These are phyloP conservation scores for Hydra vulgaris DNA, from an alignment of 30 jellyfish, hydroid and myxozoan genomes.

Conservation along the genomic window DNA sequence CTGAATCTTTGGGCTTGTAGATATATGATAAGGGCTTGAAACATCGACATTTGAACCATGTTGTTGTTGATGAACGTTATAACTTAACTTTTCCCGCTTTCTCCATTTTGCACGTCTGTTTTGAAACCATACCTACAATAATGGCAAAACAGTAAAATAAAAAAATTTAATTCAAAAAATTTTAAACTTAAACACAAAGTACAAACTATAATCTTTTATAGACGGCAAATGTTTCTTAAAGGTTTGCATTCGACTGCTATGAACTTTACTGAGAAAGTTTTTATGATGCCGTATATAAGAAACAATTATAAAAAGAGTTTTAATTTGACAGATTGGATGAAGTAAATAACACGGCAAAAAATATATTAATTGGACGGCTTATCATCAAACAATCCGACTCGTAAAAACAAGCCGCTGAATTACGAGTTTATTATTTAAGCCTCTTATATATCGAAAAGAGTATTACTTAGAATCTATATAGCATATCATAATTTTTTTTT, in stretches of 20 bases:
- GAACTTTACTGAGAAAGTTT: not conserved
- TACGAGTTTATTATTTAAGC: not conserved
- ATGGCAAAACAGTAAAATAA: not conserved
- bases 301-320: not conserved
- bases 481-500: no score
- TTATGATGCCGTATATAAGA: not conserved
- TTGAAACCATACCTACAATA: constrained; percentile 91
- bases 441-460: no score
- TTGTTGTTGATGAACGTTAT: constrained; percentile 68
- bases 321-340: not conserved
- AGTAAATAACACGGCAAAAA: not conserved
- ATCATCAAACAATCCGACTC: not conserved
- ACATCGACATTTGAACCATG: constrained; percentile 65
- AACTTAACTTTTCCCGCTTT: constrained; percentile 73
- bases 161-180: no score
- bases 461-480: no score
- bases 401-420: not conserved
- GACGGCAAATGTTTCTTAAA: no score
- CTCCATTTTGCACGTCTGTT: constrained; percentile 98
- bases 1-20: constrained; percentile 76
- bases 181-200: no score
- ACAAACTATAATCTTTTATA: no score
- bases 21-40: constrained; percentile 55
- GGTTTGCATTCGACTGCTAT: no score
- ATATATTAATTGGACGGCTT: not conserved